Evolutionary conservation across 92 coral and sea anemone species (phyloP).

Genomic region (Metridium senile): DNA sequence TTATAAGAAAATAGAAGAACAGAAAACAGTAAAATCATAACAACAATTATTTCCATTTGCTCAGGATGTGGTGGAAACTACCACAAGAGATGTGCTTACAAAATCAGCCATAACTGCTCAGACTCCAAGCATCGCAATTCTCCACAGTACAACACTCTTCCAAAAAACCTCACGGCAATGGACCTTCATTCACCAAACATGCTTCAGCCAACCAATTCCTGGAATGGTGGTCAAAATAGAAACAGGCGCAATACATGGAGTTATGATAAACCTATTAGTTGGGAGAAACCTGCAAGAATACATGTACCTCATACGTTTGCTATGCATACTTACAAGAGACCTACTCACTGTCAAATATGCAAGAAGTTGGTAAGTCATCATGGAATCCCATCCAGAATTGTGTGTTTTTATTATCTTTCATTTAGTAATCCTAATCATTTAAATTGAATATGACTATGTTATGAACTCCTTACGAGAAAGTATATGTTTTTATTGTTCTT

Average conservation of each 20-base stretch:
- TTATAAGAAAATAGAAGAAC: no score
- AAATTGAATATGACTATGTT: no score
- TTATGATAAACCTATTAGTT: constrained; percentile 68
- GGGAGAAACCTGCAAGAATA: constrained; percentile 90
- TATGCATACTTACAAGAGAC: constrained; percentile 89
- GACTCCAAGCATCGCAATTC: constrained; percentile 74
- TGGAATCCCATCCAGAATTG: background rate
- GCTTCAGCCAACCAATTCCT: constrained; percentile 55
- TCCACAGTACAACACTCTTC: constrained; percentile 46
- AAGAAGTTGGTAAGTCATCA: constrained; percentile 80
- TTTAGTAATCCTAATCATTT: no score
- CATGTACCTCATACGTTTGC: constrained; percentile 98
- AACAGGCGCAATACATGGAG: constrained; percentile 85
- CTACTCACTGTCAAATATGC: constrained; percentile 95
- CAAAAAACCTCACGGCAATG: constrained; percentile 48
- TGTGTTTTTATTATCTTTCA: no score
- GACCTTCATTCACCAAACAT: constrained; percentile 31
- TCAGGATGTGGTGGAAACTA: constrained; percentile 97
- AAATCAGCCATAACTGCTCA: constrained; percentile 93
- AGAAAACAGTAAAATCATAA: no score
- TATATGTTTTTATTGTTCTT: no score
- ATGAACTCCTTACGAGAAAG: no score
- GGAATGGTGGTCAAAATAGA: constrained; percentile 39
- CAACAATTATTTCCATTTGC: background rate
- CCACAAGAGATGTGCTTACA: constrained; percentile 97